Evolutionary conservation across 2,888 invertebrate genomes (phyloP).

Genomic region (Toxonevra muliebris): DNA sequence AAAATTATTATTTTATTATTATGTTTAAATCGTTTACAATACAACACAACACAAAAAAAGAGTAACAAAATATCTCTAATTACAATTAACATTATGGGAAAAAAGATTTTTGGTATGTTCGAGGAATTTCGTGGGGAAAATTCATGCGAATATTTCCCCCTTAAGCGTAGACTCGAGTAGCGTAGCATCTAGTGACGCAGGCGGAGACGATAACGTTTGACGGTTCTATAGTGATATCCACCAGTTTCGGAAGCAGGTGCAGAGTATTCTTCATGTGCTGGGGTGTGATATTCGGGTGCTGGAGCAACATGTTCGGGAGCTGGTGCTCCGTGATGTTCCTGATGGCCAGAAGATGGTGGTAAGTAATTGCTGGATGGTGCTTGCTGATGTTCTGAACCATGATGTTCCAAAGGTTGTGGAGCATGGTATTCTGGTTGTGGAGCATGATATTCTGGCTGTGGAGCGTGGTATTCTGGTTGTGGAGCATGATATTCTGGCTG

Average conservation of each 20-base stretch:
- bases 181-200: background rate
- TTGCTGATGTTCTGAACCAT: background rate
- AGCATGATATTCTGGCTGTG: constrained; percentile 19
- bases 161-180: background rate
- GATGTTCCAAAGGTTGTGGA: constrained; percentile 2
- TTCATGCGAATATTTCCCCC: background rate
- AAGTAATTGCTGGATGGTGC: background rate
- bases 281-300: constrained; percentile 25
- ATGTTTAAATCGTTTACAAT: constrained; percentile 20
- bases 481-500: constrained; percentile 11
- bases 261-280: constrained; percentile 21
- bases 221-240: constrained; percentile 37
- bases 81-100: background rate
- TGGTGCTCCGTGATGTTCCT: constrained; percentile 12
- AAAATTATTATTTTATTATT: constrained; percentile 16
- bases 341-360: background rate
- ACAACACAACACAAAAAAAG: background rate
- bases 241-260: constrained; percentile 22
- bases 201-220: constrained; percentile 32
- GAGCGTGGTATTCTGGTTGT: constrained; percentile 20
- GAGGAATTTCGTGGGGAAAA: background rate
- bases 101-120: constrained; percentile 1
- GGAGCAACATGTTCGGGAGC: constrained; percentile 18
- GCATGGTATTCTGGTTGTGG: constrained; percentile 22
- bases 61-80: background rate